phyloP scores from a whole-genome alignment of 2,888 invertebrate genomes.

The Ctena decussata region DNA sequence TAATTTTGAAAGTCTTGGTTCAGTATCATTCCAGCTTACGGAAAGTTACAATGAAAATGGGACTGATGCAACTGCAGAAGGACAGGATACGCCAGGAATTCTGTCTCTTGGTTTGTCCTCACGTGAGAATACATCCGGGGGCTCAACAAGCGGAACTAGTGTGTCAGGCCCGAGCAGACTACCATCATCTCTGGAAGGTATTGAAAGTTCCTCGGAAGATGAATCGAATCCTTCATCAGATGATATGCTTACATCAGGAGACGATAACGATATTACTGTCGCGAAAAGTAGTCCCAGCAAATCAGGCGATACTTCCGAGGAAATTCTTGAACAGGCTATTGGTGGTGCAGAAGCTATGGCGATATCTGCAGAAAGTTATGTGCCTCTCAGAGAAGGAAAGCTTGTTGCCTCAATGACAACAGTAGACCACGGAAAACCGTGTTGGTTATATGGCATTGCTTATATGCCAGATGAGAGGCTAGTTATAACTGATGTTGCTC shows the following conservation, averaged over 20 bases:
- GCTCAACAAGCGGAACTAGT: background rate
- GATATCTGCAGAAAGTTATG: background rate
- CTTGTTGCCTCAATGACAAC: background rate
- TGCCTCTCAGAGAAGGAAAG: background rate
- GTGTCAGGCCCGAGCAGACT: background rate
- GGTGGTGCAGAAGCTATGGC: background rate
- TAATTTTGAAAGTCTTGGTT: conserved; percentile 12
- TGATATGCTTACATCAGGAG: background rate
- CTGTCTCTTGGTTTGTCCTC: background rate
- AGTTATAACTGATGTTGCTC: conserved; percentile 48
- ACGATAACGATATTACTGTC: background rate
- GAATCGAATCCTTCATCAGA: conserved; percentile 1
- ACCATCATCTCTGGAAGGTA: background rate
- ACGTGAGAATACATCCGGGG: background rate
- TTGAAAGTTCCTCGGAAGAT: conserved; percentile 10
- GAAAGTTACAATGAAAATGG: background rate
- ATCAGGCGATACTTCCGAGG: background rate
- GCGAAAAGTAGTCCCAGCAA: background rate
- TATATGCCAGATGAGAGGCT: conserved; percentile 23
- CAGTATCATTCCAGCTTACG: background rate
- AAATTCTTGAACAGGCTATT: background rate
- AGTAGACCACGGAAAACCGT: conserved; percentile 31
- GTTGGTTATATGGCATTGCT: conserved; percentile 43
- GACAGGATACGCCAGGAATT: background rate
- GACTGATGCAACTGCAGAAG: background rate